These are phyloP conservation scores for Neogale vison DNA, from an alignment of 2,113 vertebrate genomes.

Conservation along the genomic window DNA sequence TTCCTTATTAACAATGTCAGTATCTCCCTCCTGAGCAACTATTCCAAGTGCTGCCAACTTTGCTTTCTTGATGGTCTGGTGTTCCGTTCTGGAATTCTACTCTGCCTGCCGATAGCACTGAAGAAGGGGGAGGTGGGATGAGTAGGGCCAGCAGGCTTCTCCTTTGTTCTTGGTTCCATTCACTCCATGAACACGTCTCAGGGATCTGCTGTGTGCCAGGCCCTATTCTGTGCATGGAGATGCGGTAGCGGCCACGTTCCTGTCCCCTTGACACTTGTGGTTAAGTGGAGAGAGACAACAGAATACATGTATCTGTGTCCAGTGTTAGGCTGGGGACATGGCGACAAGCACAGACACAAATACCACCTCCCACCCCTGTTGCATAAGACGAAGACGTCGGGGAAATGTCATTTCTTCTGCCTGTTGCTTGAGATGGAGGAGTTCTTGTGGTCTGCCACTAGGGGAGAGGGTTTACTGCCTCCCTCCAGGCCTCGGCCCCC, in stretches of 20 bases:
- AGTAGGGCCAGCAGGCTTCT: rapidly evolving
- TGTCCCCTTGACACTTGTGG: rapidly evolving
- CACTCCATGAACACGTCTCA: rapidly evolving
- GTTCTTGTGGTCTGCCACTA: rapidly evolving
- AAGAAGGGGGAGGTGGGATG: neutral
- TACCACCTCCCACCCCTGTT: neutral
- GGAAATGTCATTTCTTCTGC: neutral
- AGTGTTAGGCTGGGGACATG: too few species aligned
- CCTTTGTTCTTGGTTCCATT: too few species aligned
- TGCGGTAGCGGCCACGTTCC: rapidly evolving
- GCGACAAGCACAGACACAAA: rapidly evolving
- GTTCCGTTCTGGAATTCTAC: neutral
- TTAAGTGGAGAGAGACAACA: neutral
- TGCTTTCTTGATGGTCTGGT: neutral
- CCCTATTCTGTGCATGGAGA: neutral
- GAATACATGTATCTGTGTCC: neutral
- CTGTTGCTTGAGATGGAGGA: neutral
- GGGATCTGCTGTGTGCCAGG: neutral
- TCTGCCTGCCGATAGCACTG: neutral
- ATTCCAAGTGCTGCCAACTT: rapidly evolving
- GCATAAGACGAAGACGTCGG: neutral
- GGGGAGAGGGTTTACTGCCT: neutral
- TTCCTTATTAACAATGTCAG: neutral
- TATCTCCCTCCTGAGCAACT: neutral
- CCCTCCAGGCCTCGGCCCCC: neutral